Evolutionary conservation across 2,797 vertebrate species (phyloP), one percentile per base, ranked within the genome.

Genomic region (Chelmon rostratus): DNA sequence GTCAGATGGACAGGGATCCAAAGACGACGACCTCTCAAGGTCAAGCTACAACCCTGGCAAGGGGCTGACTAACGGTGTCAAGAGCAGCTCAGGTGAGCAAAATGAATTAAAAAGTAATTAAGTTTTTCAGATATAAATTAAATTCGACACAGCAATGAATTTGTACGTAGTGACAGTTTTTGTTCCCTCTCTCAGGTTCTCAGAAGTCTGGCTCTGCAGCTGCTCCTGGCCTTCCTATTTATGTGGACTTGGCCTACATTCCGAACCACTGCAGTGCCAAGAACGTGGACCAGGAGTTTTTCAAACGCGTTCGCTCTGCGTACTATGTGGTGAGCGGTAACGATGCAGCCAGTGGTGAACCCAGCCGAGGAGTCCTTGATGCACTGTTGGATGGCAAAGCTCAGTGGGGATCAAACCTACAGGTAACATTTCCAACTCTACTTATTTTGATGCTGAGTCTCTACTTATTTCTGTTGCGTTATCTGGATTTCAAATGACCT

Each of bases 291-390:
- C 96, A 96, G 13, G 98, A 99, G 91, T 99, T 99, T 92, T 99
- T 99, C 94, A 97, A 96, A 82, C 96, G 97, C 12, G 92, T 99
- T 52, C 97, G 98, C 67, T 98, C 98, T 0, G 96, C 97, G 0
- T 99, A 99, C 56, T 99, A 99, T 6, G 98, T 99, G 76, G 97
- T 99, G 86, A 99, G 98, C 59, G 98, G 98, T 47, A 99, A 99
- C 0, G 98, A 99, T 31, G 87, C 95, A 3, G 91, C 95, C 66
- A 96, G 96, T 0, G 97, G 95, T 1, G 98, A 99, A 80, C 98
- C 98, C 0, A 97, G 97, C 89, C 96, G 97, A 9, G 93, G 94
- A 0, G 98, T 99, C 84, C 89, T 99, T 49, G 97, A 99, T 68
- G 97, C 98, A 0, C 94, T 99, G 83, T 88, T 99, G 91, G 98